Conservation (phyloP, 2,888 invertebrate species). For the Ecliptopera silaceata region DNA sequence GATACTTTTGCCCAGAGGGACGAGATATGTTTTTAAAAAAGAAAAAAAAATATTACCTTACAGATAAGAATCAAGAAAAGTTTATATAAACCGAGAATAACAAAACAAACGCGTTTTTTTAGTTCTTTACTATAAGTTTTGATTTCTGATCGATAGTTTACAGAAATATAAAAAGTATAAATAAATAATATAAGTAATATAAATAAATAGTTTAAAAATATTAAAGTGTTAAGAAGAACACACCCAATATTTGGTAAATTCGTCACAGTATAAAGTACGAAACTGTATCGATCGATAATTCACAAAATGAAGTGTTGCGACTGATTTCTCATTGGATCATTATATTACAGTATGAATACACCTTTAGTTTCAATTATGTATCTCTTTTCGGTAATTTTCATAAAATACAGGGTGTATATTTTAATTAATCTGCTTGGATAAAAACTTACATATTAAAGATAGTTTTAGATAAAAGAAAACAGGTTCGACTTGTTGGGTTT, state of each 20-base stretch:
- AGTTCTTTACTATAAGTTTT: too few relatives aligned
- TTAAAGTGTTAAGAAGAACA: constrained; percentile 35
- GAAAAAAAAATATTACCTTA: too few relatives aligned
- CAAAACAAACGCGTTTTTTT: too few relatives aligned
- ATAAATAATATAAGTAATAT: neutral
- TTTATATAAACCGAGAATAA: too few relatives aligned
- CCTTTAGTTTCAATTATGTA: constrained; percentile 72
- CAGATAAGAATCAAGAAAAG: too few relatives aligned
- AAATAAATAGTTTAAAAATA: neutral
- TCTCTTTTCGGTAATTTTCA: constrained; percentile 36
- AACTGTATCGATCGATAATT: constrained; percentile 64
- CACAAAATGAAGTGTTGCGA: constrained; percentile 61
- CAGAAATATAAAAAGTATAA: neutral
- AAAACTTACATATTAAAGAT: too few relatives aligned
- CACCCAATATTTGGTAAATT: constrained; percentile 42
- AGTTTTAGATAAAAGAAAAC: too few relatives aligned
- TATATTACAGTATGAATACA: constrained; percentile 51
- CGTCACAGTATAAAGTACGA: constrained; percentile 47
- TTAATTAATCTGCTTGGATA: neutral
- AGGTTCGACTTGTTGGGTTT: too few relatives aligned
- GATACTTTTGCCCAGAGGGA: too few relatives aligned
- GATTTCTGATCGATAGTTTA: too few relatives aligned
- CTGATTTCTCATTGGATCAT: constrained; percentile 52
- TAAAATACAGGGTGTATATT: constrained; percentile 44
- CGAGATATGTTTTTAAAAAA: too few relatives aligned